These are phyloP conservation scores for Thalassarche chlororhynchos DNA, from an alignment of 2,113 vertebrate species.

Conservation along the genomic window DNA sequence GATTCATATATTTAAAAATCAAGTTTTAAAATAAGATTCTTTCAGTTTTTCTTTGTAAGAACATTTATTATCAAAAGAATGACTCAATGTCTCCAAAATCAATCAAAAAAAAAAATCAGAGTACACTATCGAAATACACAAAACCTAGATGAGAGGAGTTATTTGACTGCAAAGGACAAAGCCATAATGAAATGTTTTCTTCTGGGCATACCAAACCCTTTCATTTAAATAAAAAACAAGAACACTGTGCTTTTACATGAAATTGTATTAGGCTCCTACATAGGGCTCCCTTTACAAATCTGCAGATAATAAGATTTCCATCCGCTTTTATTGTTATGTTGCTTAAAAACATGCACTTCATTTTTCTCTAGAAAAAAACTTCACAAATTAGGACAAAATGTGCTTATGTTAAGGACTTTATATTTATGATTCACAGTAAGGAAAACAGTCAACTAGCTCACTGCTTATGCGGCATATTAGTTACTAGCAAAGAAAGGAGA, in stretches of 20 bases:
- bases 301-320: neutral
- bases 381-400: neutral
- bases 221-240: neutral
- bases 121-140: neutral
- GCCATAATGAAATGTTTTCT: neutral
- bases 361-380: neutral
- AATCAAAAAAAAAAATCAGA: neutral
- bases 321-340: neutral
- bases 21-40: neutral
- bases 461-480: neutral
- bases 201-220: neutral
- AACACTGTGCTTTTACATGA: neutral
- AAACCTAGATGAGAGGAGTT: neutral
- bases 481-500: neutral
- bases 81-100: neutral
- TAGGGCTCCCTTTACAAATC: neutral
- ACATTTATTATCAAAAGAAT: neutral
- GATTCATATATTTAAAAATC: neutral
- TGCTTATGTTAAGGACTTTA: neutral
- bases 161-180: neutral
- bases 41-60: neutral
- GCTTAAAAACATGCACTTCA: neutral
- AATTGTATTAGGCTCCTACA: neutral
- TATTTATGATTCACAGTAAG: neutral
- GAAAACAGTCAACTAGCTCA: neutral